These are phyloP conservation scores for Eurois occulta DNA, from an alignment of 2,888 invertebrate genomes.

Conservation along the genomic window DNA sequence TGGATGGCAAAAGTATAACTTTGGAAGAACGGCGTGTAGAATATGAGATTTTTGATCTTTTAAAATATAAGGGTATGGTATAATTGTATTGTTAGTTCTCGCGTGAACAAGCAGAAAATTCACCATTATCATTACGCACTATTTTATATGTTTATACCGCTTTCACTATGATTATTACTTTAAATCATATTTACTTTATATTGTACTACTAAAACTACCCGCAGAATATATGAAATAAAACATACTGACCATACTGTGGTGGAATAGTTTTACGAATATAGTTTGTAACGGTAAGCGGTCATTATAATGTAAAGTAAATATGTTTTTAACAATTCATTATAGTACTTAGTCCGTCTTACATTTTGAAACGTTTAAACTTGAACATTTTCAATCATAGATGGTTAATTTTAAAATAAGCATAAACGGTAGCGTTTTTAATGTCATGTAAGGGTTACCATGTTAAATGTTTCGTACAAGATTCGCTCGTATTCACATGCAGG, in stretches of 20 bases:
- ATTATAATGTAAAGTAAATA: conserved; percentile 58
- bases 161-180: conserved; percentile 60
- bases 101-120: conserved; percentile 59
- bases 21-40: conserved; percentile 25
- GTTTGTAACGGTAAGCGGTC: conserved; percentile 6
- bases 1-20: conserved; percentile 54
- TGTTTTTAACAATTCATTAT: conserved; percentile 56
- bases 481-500: conserved; percentile 57
- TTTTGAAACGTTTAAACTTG: conserved; percentile 61
- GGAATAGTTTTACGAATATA: conserved; percentile 13
- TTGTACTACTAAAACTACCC: conserved; percentile 30
- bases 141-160: conserved; percentile 71
- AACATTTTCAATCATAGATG: conserved; percentile 57
- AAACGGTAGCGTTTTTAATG: conserved; percentile 67
- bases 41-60: conserved; percentile 51
- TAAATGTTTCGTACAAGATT: conserved; percentile 66
- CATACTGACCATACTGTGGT: neutral
- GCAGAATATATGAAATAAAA: conserved; percentile 32
- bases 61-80: conserved; percentile 40
- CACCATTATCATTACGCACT: conserved; percentile 64
- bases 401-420: conserved; percentile 67
- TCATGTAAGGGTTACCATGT: conserved; percentile 65
- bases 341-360: conserved; percentile 66
- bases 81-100: conserved; percentile 55
- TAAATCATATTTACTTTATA: conserved; percentile 53